Conservation (phyloP, 2,888 invertebrate species). For the Caenorhabditis imperialis region DNA sequence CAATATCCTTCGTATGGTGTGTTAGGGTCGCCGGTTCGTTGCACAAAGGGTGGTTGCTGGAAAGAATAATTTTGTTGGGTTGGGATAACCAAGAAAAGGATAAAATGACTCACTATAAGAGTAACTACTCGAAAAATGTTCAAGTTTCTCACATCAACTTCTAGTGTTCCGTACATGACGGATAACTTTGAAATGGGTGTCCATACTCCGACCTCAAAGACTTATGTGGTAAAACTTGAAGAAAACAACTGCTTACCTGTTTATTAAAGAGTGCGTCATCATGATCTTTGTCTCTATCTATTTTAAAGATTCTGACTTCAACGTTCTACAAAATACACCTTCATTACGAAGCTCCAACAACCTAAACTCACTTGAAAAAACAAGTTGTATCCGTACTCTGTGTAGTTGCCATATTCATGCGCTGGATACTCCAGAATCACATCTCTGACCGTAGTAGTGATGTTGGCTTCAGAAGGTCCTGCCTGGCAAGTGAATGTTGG, state of each 20-base stretch:
- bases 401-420: constrained; percentile 61
- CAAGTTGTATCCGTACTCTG: constrained; percentile 33
- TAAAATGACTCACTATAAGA: constrained; percentile 63
- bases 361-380: constrained; percentile 42
- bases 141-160: constrained; percentile 69
- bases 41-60: constrained; percentile 81
- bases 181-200: constrained; percentile 66
- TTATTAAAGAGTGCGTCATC: constrained; percentile 73
- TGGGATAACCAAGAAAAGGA: too few relatives aligned
- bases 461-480: constrained; percentile 45
- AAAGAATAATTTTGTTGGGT: constrained; percentile 37
- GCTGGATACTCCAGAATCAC: constrained; percentile 46
- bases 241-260: constrained; percentile 51
- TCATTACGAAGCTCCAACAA: neutral
- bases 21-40: constrained; percentile 59
- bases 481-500: constrained; percentile 49
- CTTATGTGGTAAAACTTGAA: neutral
- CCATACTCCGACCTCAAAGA: constrained; percentile 74
- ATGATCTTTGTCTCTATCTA: constrained; percentile 64
- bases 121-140: constrained; percentile 73
- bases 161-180: constrained; percentile 68
- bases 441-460: constrained; percentile 49
- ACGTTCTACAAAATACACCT: constrained; percentile 61
- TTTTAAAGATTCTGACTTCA: constrained; percentile 65
- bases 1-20: constrained; percentile 85